Evolutionary conservation across 1,140 invertebrate genomes (phyloP).

Genomic region (Brachionus manjavacas): DNA sequence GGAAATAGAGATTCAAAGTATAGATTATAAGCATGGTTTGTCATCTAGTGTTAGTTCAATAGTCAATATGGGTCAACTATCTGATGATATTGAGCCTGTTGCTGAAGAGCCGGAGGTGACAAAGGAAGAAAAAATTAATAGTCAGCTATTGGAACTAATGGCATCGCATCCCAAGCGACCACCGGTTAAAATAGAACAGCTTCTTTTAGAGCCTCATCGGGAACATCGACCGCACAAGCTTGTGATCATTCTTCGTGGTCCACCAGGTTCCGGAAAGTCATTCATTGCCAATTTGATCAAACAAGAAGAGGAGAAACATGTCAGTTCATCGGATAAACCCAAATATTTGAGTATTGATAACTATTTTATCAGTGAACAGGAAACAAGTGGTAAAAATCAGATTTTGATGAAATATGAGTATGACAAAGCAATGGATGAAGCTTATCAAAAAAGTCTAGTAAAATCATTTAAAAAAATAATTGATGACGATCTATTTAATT

Average conservation of each 20-base stretch:
- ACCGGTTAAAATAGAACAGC: slow-evolving; percentile 15
- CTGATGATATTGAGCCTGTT: neutral
- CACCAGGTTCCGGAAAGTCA: slow-evolving; percentile 34
- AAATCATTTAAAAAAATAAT: slow-evolving; percentile 88
- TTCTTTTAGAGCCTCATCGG: slow-evolving; percentile 11
- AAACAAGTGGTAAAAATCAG: slow-evolving; percentile 2
- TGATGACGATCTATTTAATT: slow-evolving; percentile 81
- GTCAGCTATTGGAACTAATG: neutral
- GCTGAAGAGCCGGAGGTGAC: neutral
- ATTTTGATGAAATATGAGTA: slow-evolving; percentile 80
- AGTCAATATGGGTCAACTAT: neutral
- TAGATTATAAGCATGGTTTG: slow-evolving; percentile 2
- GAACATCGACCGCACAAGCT: neutral
- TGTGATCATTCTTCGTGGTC: slow-evolving; percentile 30
- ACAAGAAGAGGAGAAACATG: neutral
- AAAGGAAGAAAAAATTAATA: neutral
- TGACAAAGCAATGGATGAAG: slow-evolving; percentile 74
- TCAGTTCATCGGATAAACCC: neutral
- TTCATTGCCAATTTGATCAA: slow-evolving; percentile 42
- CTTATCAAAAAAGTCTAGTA: slow-evolving; percentile 72
- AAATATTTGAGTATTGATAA: slow-evolving; percentile 36
- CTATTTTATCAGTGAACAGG: slow-evolving; percentile 40
- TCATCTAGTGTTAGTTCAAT: neutral
- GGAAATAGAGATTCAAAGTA: neutral
- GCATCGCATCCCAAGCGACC: neutral